Evolutionary conservation across 2,113 vertebrate species (phyloP).

Genomic region (Gobiocypris rarus): DNA sequence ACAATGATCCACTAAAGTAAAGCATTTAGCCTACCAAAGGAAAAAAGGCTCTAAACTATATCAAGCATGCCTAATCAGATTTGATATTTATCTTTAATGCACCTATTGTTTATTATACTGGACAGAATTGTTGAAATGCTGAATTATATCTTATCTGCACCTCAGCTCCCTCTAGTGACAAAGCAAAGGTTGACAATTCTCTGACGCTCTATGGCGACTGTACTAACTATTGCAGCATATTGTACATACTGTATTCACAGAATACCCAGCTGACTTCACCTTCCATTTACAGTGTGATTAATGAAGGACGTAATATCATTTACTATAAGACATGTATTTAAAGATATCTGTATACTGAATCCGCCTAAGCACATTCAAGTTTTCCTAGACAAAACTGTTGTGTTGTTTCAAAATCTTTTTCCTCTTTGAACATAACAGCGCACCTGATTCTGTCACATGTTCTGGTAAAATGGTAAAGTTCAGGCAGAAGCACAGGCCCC

Average conservation of each 20-base stretch:
- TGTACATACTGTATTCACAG: not conserved
- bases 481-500: not conserved
- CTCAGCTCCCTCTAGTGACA: not conserved
- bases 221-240: not conserved
- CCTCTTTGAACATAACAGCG: not conserved
- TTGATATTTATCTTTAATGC: not conserved
- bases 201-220: not conserved
- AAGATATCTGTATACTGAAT: too few species aligned
- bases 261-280: not conserved
- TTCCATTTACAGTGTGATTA: not conserved
- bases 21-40: not conserved
- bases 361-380: not conserved
- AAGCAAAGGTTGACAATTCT: not conserved
- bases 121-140: not conserved
- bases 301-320: not conserved
- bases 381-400: not conserved
- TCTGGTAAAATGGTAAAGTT: slow-evolving; percentile 35
- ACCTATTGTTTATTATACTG: not conserved
- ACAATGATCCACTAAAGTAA: not conserved
- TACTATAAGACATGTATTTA: too few species aligned
- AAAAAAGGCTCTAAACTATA: not conserved
- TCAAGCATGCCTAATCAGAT: not conserved
- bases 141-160: not conserved
- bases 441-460: not conserved
- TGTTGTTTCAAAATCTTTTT: not conserved